Evolutionary conservation across 2,888 invertebrate genomes (phyloP), one percentile per base, ranked within the genome.

Genomic region (Tetheella fluctuosa): DNA sequence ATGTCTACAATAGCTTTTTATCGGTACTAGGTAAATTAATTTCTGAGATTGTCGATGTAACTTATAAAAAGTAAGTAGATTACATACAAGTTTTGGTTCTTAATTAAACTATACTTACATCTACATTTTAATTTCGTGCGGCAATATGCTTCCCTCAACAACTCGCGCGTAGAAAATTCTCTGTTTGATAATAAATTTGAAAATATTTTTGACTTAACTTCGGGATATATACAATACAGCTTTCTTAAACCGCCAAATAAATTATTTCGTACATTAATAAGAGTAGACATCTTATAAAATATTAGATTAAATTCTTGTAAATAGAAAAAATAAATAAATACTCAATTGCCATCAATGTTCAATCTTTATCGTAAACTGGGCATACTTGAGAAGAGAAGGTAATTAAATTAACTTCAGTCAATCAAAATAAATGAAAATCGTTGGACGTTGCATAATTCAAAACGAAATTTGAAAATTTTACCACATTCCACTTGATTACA

Each of bases 101-200:
- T n/a, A n/a, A n/a, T n/a, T n/a, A n/a, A n/a, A n/a, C n/a, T n/a
- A 60, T 72, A 95, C 96, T 95, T 93, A 96, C 96, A 96, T 91
- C 94, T 93, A 87, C 96, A 96, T 90, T 96, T 96, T 63, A 94
- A 88, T 88, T 95, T 95, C 23, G 95, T 95, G 76, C 94, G 91
- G 73, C 94, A 91, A 83, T 96, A 96, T 4, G 96, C 95, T 79
- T 94, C 94, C 73, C 94, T 91, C 60, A 94, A 77, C 61, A 93
- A 77, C 67, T 93, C 91, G 52, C 88, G 86, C 23, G 91, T 89
- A 15, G 93, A 91, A 76, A 82, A 86, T 59, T 72, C 74, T 67
- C 82, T 85, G 13, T 63, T 67, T 54, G 71, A 52, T 61, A 72
- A 42, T 63, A 69, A 25, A 48, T 30, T 39, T 6, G 53, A 54